A percentile compares a stretch with the other conserved stretches of the same genome.
Conservation (phyloP, 2,888 invertebrate genomes). For the Papilio protenor region DNA sequence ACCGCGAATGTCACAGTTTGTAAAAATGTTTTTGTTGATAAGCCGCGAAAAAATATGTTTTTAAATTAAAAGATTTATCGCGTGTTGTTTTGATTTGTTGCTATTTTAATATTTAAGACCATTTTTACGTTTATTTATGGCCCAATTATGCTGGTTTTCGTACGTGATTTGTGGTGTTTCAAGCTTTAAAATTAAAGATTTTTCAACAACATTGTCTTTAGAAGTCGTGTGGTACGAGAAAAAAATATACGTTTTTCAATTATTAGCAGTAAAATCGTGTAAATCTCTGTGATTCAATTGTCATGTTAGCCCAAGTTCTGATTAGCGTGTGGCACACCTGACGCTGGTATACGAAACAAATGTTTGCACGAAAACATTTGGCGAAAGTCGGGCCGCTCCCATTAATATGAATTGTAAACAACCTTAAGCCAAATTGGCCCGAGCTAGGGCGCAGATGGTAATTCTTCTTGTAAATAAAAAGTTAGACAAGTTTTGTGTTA, state of each 20-base stretch:
- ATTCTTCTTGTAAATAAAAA: slow-evolving; percentile 16
- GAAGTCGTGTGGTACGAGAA: too few species aligned
- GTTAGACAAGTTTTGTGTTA: slow-evolving; percentile 2
- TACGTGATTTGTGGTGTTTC: background rate
- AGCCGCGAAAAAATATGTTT: background rate
- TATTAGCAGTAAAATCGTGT: background rate
- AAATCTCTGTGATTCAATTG: slow-evolving; percentile 1
- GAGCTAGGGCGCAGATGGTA: slow-evolving; percentile 13
- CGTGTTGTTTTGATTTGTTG: background rate
- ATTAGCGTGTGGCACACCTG: slow-evolving; percentile 12
- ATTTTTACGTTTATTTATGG: background rate
- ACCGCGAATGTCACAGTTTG: background rate
- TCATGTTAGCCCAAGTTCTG: background rate
- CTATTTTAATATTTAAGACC: background rate
- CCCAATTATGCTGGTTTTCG: background rate
- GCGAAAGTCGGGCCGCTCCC: slow-evolving; percentile 1
- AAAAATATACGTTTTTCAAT: background rate
- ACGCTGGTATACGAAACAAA: background rate
- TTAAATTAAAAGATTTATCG: background rate
- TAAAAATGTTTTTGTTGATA: slow-evolving; percentile 15
- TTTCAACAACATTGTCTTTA: too few species aligned
- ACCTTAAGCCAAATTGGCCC: slow-evolving; percentile 15
- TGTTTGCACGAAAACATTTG: slow-evolving; percentile 19
- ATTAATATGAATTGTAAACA: slow-evolving; percentile 30
- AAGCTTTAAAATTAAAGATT: background rate